Conservation (phyloP, 92 coral and sea anemone species). For the Porites evermanni region DNA sequence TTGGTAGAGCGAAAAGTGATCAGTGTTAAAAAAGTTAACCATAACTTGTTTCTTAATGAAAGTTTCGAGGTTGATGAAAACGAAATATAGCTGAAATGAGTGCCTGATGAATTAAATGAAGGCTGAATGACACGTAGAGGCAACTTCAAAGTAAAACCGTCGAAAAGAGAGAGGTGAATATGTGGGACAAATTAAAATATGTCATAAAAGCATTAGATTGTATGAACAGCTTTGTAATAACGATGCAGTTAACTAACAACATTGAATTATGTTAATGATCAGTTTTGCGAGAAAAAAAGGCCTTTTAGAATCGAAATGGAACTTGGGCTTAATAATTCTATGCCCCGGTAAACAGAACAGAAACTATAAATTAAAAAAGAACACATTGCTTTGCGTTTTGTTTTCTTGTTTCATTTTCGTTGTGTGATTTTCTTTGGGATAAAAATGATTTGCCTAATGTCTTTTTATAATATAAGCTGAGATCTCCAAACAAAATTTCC, state of each 20-base stretch:
- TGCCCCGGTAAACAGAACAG: not conserved
- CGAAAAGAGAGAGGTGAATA: constrained; percentile 3
- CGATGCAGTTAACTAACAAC: constrained; percentile 21
- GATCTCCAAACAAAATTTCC: no score
- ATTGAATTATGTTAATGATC: constrained; percentile 28
- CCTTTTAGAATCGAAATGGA: not conserved
- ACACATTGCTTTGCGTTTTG: not conserved
- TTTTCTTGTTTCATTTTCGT: not conserved
- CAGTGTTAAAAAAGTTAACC: no score
- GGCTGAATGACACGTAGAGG: not conserved
- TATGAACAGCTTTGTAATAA: constrained; percentile 47
- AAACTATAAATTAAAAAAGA: not conserved
- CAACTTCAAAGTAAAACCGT: constrained; percentile 23
- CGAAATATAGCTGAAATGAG: not conserved
- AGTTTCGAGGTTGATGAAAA: not conserved
- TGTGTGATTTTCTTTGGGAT: not conserved
- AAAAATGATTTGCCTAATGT: no score
- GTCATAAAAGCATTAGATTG: constrained; percentile 33
- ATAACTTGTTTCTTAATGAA: no score
- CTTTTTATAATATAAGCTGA: no score
- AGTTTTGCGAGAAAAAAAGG: not conserved
- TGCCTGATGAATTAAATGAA: no score
- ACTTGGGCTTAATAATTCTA: not conserved
- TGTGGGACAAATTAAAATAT: constrained; percentile 10
- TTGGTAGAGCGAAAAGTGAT: no score